Evolutionary conservation across 2,797 vertebrate species (phyloP), one percentile per base, ranked within the genome.

Genomic region (Centroberyx gerrardi): DNA sequence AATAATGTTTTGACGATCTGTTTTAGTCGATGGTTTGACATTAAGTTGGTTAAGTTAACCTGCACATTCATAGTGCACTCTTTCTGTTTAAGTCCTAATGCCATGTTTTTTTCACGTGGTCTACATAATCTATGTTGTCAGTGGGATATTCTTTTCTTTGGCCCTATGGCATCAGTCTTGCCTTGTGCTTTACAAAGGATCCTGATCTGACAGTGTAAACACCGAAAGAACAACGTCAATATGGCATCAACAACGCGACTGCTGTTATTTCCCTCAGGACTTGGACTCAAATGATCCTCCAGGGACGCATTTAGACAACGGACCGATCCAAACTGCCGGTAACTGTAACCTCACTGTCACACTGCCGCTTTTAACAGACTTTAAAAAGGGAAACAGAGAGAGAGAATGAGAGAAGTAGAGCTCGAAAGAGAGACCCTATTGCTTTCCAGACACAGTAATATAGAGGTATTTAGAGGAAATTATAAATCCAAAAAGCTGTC

Each of bases 221-320:
- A 72, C 64, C 53, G 18, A 72, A 68, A 68, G 66, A 83, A 84
- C 60, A 59, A 42, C n/a, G 74, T 89, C 90, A 86, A 90, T 88
- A 83, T 81, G 74, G 56, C 82, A 77, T 88, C 89, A 72, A 70
- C 84, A 82, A 78, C 13, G 14, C 8, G 27, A 18, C 79, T 68
- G 78, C 84, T 87, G 80, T 93, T 93, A 92, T 94, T 92, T 94
- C 89, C 88, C 89, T 22, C 48, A 65, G 83, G 90, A 83, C 68
- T 17, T n/a, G 38, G 59, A 83, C 89, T 70, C 63, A 91, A 90
- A 87, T 62, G 55, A 70, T 83, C 69, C 81, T 82, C 87, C 5
- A 0, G 84, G 81, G 89, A 78, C 59, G 42, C 62, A 74, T 87
- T 80, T 77, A 81, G 72, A 83, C 78, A 72, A 82, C 54, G 44